Evolutionary conservation across 2,113 vertebrate genomes (phyloP).

Genomic region (Larimichthys crocea): DNA sequence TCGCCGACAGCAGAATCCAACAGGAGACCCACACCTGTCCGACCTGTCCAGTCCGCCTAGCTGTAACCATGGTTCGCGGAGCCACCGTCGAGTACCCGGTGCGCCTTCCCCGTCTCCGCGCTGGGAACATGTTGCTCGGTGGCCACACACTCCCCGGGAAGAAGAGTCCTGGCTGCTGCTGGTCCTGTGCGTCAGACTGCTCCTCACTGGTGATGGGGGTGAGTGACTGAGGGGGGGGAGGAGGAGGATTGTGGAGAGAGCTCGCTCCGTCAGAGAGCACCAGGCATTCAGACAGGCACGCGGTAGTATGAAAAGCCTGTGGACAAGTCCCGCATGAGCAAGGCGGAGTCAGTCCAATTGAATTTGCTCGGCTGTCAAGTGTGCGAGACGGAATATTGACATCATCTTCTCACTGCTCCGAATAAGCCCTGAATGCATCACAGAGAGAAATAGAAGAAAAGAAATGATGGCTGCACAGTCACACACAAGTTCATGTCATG

Average conservation of each 20-base stretch:
- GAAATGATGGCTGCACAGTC: not conserved
- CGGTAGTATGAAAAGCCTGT: constrained; percentile 59
- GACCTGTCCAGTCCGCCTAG: constrained; percentile 48
- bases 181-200: constrained; percentile 69
- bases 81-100: constrained; percentile 58
- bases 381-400: constrained; percentile 63
- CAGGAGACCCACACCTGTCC: constrained; percentile 77
- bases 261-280: constrained; percentile 49
- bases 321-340: constrained; percentile 74
- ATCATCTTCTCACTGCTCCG: constrained; percentile 46
- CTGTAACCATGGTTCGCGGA: constrained; percentile 65
- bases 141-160: constrained; percentile 63
- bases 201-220: constrained; percentile 60
- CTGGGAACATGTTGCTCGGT: constrained; percentile 83
- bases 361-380: constrained; percentile 76
- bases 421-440: constrained; percentile 19
- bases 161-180: constrained; percentile 62
- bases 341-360: constrained; percentile 80
- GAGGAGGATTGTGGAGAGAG: constrained; percentile 23
- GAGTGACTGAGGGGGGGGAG: constrained; percentile 45
- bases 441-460: not conserved
- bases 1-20: constrained; percentile 80
- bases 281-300: constrained; percentile 49
- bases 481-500: constrained; percentile 26
- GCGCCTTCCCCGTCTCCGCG: constrained; percentile 71